phyloP scores from a whole-genome alignment of 2,113 vertebrate species.

The Panthera leo region DNA sequence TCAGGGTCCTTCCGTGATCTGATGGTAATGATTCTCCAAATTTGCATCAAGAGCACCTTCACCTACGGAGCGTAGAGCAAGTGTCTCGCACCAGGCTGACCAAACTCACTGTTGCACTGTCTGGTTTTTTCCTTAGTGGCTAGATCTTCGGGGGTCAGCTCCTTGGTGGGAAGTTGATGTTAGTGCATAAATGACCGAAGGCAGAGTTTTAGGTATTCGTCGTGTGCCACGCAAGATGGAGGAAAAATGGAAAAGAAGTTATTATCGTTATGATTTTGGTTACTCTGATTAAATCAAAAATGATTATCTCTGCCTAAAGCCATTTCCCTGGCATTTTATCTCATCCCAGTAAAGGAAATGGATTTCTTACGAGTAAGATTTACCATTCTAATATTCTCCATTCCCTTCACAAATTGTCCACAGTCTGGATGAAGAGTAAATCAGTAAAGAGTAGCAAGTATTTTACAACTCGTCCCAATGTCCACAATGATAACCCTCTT shows the following conservation, averaged over 20 bases:
- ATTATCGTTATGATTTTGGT: conserved; percentile 50
- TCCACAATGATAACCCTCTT: background rate
- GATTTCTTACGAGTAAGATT: conserved; percentile 48
- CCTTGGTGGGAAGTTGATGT: background rate
- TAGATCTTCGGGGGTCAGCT: background rate
- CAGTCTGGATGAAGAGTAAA: conserved; percentile 40
- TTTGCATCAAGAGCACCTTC: background rate
- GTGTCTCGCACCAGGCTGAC: background rate
- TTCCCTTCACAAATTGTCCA: background rate
- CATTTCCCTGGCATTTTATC: conserved; percentile 48
- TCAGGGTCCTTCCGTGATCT: background rate
- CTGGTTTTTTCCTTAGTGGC: background rate
- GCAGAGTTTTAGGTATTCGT: background rate
- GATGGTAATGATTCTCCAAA: background rate
- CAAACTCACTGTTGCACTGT: background rate
- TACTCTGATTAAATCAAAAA: conserved; percentile 48
- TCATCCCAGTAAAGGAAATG: conserved; percentile 67
- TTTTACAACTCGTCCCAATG: conserved; percentile 2
- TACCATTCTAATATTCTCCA: background rate
- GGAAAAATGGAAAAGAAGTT: background rate
- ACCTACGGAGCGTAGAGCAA: background rate
- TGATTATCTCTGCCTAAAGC: conserved; percentile 13
- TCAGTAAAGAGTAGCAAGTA: background rate
- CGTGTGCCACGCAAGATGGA: background rate
- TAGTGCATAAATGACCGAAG: background rate